Evolutionary conservation across 92 coral and sea anemone species (phyloP).

Genomic region (Parazoanthus atlanticus): DNA sequence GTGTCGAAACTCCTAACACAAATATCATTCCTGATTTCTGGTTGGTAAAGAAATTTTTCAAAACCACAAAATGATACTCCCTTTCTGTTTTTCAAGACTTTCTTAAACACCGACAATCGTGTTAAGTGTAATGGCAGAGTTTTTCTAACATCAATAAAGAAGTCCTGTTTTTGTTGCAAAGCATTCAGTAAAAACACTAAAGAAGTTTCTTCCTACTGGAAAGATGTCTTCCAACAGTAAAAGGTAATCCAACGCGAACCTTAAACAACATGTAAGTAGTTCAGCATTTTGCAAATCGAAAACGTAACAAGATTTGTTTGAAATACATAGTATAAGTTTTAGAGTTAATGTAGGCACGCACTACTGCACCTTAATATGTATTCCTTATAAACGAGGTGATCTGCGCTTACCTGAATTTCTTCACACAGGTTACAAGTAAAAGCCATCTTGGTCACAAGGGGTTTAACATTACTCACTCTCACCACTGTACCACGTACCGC

Average conservation of each 20-base stretch:
- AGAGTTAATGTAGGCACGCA: background rate
- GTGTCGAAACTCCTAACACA: no score
- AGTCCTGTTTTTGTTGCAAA: background rate
- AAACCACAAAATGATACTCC: no score
- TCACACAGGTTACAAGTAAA: constrained; percentile 90
- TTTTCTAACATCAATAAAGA: background rate
- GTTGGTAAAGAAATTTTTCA: no score
- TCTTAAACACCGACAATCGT: no score
- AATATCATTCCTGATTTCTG: no score
- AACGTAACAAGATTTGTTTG: background rate
- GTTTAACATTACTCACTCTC: constrained; percentile 94
- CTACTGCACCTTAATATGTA: background rate
- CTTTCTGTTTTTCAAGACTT: no score
- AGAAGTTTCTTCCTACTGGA: background rate
- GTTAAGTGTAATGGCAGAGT: no score
- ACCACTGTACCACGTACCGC: constrained; percentile 97
- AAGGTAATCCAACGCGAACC: background rate
- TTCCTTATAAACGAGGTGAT: background rate
- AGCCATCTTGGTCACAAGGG: constrained; percentile 93
- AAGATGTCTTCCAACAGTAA: background rate
- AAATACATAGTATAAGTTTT: background rate
- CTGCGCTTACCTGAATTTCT: constrained; percentile 70
- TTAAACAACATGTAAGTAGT: background rate
- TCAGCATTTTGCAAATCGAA: background rate
- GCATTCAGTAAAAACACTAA: background rate